Evolutionary conservation across 2,113 vertebrate species (phyloP).

Genomic region (Lepus americanus): DNA sequence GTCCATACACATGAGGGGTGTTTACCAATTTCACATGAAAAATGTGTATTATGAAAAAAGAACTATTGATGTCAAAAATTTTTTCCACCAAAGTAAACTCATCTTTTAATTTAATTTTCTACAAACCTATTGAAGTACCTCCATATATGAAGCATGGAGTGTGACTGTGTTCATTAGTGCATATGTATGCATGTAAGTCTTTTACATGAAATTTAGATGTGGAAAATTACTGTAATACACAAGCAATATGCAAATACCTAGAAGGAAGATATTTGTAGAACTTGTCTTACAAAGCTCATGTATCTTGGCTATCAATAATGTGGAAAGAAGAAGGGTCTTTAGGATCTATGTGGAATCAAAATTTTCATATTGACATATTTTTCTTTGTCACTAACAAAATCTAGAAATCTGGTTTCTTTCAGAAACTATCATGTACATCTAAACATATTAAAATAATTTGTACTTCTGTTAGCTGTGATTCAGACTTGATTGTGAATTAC

Average conservation of each 20-base stretch:
- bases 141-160: neutral
- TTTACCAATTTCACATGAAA: no score
- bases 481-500: neutral
- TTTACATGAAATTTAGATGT: neutral
- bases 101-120: no score
- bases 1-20: no score
- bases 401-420: neutral
- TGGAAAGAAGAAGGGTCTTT: neutral
- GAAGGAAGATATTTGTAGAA: slow-evolving; percentile 44
- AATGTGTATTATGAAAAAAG: no score
- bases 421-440: slow-evolving; percentile 32
- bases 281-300: neutral
- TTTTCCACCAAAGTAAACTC: no score
- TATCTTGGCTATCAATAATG: neutral
- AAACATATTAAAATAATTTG: slow-evolving; percentile 7
- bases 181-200: neutral
- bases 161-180: neutral
- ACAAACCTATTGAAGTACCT: no score
- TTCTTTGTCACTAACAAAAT: neutral
- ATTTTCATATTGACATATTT: neutral
- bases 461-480: neutral
- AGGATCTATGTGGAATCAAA: neutral
- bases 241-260: neutral
- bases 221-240: neutral
- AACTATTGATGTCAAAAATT: no score